Percentiles rank a stretch among this genome's conserved stretches.
Conservation (phyloP, 1,140 invertebrate species). For the Drosophila yakuba region DNA sequence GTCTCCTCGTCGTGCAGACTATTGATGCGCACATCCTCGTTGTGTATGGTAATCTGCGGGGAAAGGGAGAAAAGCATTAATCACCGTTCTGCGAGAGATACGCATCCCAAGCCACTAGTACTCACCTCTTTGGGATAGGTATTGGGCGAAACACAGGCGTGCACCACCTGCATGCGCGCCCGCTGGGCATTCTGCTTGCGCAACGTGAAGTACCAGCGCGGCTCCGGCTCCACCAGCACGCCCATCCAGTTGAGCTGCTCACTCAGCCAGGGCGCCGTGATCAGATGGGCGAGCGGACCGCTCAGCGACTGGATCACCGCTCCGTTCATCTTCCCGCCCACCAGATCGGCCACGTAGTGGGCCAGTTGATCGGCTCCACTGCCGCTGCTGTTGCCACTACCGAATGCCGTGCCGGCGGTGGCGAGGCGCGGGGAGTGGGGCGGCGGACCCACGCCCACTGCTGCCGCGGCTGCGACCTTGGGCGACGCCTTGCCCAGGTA, state of each 20-base stretch:
- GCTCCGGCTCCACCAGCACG: conserved; percentile 90
- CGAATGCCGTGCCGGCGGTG: conserved; percentile 13
- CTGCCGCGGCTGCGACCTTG: conserved; percentile 28
- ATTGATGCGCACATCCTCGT: conserved; percentile 87
- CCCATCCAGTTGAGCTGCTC: conserved; percentile 90
- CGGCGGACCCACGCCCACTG: conserved; percentile 26
- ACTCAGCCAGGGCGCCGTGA: conserved; percentile 87
- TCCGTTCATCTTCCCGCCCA: conserved; percentile 85
- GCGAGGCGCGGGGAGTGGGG: conserved; percentile 17
- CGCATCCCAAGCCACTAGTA: background rate
- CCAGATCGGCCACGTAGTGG: conserved; percentile 83
- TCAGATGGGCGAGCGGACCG: conserved; percentile 83
- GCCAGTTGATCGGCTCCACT: conserved; percentile 84
- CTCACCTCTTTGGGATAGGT: conserved; percentile 90
- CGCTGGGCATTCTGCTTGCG: conserved; percentile 86
- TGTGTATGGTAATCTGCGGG: conserved; percentile 87
- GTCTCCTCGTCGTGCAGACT: conserved; percentile 86
- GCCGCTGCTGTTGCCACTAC: conserved; percentile 55
- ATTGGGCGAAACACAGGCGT: conserved; percentile 90
- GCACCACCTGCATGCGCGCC: conserved; percentile 87
- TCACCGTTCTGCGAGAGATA: background rate
- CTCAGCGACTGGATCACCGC: conserved; percentile 86
- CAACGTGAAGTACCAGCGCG: conserved; percentile 88
- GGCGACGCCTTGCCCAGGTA: conserved; percentile 63
- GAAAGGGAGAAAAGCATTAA: background rate